phyloP scores from a whole-genome alignment of 2,888 invertebrate species.

The Machimus atricapillus region DNA sequence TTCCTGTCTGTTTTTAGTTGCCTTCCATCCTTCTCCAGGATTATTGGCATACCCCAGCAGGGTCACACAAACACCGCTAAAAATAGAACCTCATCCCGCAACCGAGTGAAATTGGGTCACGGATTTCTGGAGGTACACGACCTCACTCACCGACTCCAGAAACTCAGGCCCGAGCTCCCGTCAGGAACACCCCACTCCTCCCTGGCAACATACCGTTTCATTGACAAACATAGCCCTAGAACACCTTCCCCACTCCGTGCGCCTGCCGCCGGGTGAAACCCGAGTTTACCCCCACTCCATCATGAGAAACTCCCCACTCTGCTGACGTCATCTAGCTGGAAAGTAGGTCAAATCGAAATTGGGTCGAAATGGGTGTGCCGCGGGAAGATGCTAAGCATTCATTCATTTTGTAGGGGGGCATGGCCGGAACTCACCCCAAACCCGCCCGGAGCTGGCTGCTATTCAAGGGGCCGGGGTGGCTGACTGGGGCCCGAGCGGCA shows the following conservation, averaged over 20 bases:
- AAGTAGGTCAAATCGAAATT: constrained; percentile 42
- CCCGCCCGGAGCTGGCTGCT: background rate
- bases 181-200: background rate
- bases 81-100: constrained; percentile 49
- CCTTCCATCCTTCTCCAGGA: background rate
- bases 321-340: constrained; percentile 43
- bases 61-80: constrained; percentile 31
- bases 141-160: constrained; percentile 45
- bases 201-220: constrained; percentile 57
- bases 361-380: constrained; percentile 32
- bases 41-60: background rate
- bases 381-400: constrained; percentile 1
- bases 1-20: background rate
- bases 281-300: constrained; percentile 11
- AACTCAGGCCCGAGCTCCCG: background rate
- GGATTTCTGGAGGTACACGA: constrained; percentile 50
- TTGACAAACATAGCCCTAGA: constrained; percentile 53
- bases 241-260: constrained; percentile 55
- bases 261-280: background rate
- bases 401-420: constrained; percentile 10
- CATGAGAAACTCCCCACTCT: background rate
- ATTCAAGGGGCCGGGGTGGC: background rate
- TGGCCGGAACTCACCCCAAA: background rate
- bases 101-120: constrained; percentile 43
- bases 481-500: background rate